Base-by-base conservation (phyloP, 1,140 invertebrate genomes). In the Dinothrombium tinctorium region DNA sequence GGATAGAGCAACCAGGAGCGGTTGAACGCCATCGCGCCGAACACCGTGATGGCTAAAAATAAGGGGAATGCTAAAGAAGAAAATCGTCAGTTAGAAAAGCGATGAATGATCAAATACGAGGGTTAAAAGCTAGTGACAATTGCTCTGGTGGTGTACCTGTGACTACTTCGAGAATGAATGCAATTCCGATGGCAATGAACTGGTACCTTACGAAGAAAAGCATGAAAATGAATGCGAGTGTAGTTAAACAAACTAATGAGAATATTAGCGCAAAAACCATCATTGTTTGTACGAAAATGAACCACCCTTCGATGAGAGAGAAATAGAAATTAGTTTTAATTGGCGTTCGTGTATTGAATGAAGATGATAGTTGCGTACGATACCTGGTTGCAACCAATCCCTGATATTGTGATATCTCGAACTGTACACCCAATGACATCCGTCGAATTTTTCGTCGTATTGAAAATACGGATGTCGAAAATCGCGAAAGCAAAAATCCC, bases 401-500 rank as follows among this genome's bases (percentile, higher is more conserved):
- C 86, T 66, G 44, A 95, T 87, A 3, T 84, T 74, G 57, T 80
- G 74, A 55, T 74, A 87, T 53, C 90, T 79, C 56, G 76, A 54
- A 47, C 81, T 83, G 58, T 86, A 95, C 33, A 94, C 72, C 56
- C 86, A 84, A 58, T 89, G 77, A 53, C 89, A 96, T 0, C 87
- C 87, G 51, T 74, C 65, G 54, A 90, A 95, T 5, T 76, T 61
- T 51, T 86, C 76, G 45, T 81, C 76, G 54, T 80, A 84, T 55
- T 87, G 86, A 54, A 86, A 86, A 45, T 75, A 69, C 0, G 86
- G 86, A 58, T 84, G 89, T 2, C 39, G 36, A 49, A 82, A 94
- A 47, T 81, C 64, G 49, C 86, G 69, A 55, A 96, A 95, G 55
- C 89, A 95, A 55, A 89, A 87, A 56, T 94, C 82, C 89, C 89